Base-by-base conservation (phyloP, 2,797 vertebrate species). In the Alcedo quadribrachys region DNA sequence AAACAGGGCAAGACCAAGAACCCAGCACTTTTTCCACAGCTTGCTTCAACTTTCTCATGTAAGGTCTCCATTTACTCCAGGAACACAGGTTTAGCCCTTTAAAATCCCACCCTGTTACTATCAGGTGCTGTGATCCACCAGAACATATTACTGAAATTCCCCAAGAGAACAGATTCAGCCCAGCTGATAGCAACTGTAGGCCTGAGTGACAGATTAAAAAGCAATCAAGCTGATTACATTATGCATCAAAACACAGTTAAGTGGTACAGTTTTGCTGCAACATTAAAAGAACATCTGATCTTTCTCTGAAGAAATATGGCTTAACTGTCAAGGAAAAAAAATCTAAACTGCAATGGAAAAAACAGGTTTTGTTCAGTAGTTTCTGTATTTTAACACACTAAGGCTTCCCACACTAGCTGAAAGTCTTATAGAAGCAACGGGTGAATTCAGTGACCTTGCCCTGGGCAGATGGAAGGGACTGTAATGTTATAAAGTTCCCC, bases 161-260 rank as follows among this genome's bases (percentile, higher is more conserved):
- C 62, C 71, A 51, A 48, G 88, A 70, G 51, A 94, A 71, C 24
- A 87, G 43, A 80, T 58, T 74, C 17, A 87, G 76, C 69, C 79
- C 89, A 94, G 81, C 87, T 94, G 92, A 91, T 80, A 85, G 91
- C 70, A 91, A 95, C 66, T 76, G 76, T 28, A 69, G 81, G 62
- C 85, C 85, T 95, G 80, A 94, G 92, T 83, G 82, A 83, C 87
- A 91, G 65, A 95, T 89, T 94, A 90, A 93, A 94, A 94, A 93
- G 95, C 95, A 95, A 96, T 95, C 93, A 95, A 78, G 93, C 73
- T 95, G 94, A 96, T 95, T 95, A 85, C 93, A 96, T 95, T 94
- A 96, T 94, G 93, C 90, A 68, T 90, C 66, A 90, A 95, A 93
- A 94, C 86, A 96, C 12, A 19, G 76, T 77, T 93, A 94, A 95